Conservation (phyloP, 2,888 invertebrate genomes). For the Diplazon laetatorius region DNA sequence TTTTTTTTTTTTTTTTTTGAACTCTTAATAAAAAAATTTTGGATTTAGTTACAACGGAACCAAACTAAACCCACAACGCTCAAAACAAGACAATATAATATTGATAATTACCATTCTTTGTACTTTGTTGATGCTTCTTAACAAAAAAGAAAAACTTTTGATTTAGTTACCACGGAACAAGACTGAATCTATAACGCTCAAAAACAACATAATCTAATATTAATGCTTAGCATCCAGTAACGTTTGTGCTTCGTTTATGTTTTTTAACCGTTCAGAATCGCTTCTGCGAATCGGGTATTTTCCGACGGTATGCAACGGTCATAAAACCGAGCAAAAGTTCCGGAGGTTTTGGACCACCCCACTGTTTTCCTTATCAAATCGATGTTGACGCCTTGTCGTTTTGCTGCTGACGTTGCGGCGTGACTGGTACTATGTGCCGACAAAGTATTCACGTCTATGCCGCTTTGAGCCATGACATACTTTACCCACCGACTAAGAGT, state of each 20-base stretch:
- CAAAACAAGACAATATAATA: not conserved
- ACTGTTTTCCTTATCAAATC: conserved; percentile 43
- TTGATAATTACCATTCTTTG: too few species aligned
- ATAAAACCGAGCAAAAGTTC: conserved; percentile 41
- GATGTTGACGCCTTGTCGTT: conserved; percentile 20
- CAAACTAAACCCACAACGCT: not conserved
- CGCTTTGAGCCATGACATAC: conserved; percentile 22
- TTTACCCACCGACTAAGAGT: too few species aligned
- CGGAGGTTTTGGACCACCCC: conserved; percentile 41
- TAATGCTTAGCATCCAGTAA: too few species aligned
- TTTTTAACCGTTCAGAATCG: not conserved
- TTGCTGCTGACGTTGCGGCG: conserved; percentile 49
- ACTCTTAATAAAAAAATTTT: not conserved
- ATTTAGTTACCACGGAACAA: not conserved
- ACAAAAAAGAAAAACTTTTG: not conserved
- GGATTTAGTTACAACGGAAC: not conserved
- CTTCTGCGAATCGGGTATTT: conserved; percentile 8
- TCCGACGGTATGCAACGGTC: conserved; percentile 1
- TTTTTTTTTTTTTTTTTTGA: not conserved
- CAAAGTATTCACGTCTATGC: conserved; percentile 50
- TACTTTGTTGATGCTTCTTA: not conserved
- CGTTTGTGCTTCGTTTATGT: not conserved
- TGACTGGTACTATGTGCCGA: conserved; percentile 60
- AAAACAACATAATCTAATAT: not conserved
- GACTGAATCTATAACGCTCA: not conserved